These are phyloP conservation scores for Mus pahari DNA, from an alignment of 2,113 vertebrate genomes.

Conservation along the genomic window DNA sequence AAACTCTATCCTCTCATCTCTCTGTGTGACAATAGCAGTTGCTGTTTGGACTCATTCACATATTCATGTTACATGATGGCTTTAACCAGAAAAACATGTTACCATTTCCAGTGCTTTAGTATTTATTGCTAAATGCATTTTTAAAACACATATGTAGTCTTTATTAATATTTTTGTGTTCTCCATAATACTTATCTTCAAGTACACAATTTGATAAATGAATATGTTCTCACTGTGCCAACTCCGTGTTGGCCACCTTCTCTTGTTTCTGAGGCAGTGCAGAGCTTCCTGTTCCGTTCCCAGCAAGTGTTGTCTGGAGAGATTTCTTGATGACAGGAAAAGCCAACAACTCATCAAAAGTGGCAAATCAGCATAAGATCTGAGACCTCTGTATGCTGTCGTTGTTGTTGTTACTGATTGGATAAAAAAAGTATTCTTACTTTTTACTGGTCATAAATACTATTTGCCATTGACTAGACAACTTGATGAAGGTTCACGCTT, in stretches of 20 bases:
- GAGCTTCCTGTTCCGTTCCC: neutral
- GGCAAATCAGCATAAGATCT: neutral
- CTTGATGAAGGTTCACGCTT: slow-evolving; percentile 6
- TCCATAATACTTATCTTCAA: neutral
- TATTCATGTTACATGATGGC: neutral
- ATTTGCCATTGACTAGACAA: neutral
- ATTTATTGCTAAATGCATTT: slow-evolving; percentile 30
- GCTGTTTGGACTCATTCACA: neutral
- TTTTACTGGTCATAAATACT: neutral
- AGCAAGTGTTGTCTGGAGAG: slow-evolving; percentile 13
- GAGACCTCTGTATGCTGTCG: neutral
- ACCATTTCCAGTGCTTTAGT: neutral
- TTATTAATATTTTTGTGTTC: neutral
- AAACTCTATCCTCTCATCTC: neutral
- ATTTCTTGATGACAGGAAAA: neutral
- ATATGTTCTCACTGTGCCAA: neutral
- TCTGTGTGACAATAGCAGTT: neutral
- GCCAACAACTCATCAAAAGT: neutral
- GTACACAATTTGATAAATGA: neutral
- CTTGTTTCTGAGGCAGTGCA: neutral
- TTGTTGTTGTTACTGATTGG: neutral
- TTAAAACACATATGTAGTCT: neutral
- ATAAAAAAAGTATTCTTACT: neutral
- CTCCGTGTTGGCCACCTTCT: neutral
- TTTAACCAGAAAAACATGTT: neutral